phyloP scores from a whole-genome alignment of 2,888 invertebrate species.

The Dolichopus griseipennis region DNA sequence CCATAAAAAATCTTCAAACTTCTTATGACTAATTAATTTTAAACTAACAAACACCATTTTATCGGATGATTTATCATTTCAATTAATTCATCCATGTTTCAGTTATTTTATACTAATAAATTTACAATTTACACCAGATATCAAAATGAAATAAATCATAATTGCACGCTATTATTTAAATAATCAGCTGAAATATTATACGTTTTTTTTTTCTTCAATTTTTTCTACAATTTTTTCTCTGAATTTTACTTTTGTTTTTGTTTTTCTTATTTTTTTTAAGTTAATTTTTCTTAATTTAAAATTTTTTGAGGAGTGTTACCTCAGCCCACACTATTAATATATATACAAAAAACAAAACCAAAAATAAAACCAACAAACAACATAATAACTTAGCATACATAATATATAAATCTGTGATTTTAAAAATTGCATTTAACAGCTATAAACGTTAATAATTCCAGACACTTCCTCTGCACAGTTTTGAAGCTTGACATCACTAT shows the following conservation, averaged over 20 bases:
- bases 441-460: neutral
- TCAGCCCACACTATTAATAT: neutral
- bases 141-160: neutral
- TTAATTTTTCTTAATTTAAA: neutral
- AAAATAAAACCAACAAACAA: neutral
- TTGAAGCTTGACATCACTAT: too few species aligned
- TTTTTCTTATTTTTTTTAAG: neutral
- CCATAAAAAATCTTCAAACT: too few species aligned
- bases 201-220: neutral
- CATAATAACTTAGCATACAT: neutral
- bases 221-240: neutral
- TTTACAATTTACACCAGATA: neutral
- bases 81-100: neutral
- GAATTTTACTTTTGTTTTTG: neutral
- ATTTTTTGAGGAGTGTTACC: neutral
- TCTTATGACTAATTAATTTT: too few species aligned
- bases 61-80: neutral
- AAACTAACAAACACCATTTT: neutral
- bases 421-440: slow-evolving; percentile 3
- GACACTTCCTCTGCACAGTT: neutral
- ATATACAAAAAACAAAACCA: too few species aligned
- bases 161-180: neutral
- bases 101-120: neutral
- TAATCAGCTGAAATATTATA: neutral
- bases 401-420: neutral